Evolutionary conservation across 2,113 vertebrate genomes (phyloP), one percentile per base, ranked within the genome.

Genomic region (Grus americana): DNA sequence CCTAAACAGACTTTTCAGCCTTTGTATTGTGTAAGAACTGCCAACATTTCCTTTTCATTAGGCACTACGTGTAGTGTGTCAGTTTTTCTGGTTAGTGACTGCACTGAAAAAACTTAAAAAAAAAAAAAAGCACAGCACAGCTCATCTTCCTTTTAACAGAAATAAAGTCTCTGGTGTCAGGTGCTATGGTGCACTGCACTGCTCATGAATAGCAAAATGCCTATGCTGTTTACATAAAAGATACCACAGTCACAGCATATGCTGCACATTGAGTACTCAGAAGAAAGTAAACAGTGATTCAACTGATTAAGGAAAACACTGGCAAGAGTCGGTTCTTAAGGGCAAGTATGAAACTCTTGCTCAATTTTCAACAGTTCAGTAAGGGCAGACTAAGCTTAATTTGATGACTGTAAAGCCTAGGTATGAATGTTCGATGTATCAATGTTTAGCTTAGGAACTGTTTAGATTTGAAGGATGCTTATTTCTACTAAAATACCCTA

Each of bases 251-350:
- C 74, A 62, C 91, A 86, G 40, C 47, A 44, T 22, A 36, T 27
- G 36, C 61, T 50, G 65, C 90, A 94, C 21, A 44, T 2, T 19
- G 27, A 61, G 76, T 68, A 75, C 47, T 27, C 47, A 29, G 17
- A 6, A 76, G 22, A 90, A 86, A 84, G 70, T 81, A 87, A 83
- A 93, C 88, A 93, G 29, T 49, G 74, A 71, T 22, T 71, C 62
- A 52, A 32, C 72, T 29, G 9, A 74, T 34, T 46, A 80, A 19
- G 57, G 44, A 68, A 72, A 92, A 47, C 54, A 84, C 40, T n/a
- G 74, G 40, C 49, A 65, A 47, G 8, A 59, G 89, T 11, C 55
- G 82, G 62, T 42, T 66, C 71, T 68, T 24, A 22, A 79, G 79
- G 86, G 59, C 63, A 89, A 67, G 78, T 10, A 20, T 3, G 6